Evolutionary conservation across 1,140 invertebrate species (phyloP), one percentile per base, ranked within the genome.

Genomic region (Colletes gigas): DNA sequence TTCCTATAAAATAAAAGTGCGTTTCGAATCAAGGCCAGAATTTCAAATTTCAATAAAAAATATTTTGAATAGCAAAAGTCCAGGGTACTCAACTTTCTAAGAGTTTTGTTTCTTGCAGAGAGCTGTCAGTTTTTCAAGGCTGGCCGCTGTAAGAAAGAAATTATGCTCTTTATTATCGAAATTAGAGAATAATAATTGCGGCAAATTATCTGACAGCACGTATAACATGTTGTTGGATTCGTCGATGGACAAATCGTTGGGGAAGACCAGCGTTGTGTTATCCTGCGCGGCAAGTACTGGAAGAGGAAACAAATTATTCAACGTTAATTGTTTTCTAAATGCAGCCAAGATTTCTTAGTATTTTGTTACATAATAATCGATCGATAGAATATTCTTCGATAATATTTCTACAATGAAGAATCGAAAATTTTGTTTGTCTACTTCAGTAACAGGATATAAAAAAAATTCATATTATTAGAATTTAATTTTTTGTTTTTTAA

Each of bases 121-220:
- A 9, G 57, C 1, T 21, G 86, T 78, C 6, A 90, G 57, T 14
- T 71, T 63, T 7, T 89, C 84, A 9, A 90, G 78, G 10, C 65
- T 62, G 3, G 80, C 71, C 3, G 59, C 65, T 12, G 84, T 87
- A 10, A 90, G 50, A 50, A 82, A 88, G 68, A 85, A 96, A 88
- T 96, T 96, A n/a, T 94, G 89, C 47, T 94, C 93, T 9, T 94
- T 92, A 3, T 90, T 85, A 89, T 96, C 93, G 21, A 96, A 92
- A n/a, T 90, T 87, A 69, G 93, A 93, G 90, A 95, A 95, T 19
- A 96, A 86, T 86, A 95, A 96, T 47, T 92, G 93, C 0, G 95
- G 95, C 88, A 97, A 91, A 87, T 94, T 95, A 83, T 96, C 95
- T 1, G 95, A 95, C 1, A 97, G 89, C n/a, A 96, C 93, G 94